A percentile compares a stretch with the other conserved stretches of the same genome.
Evolutionary conservation across 2,888 invertebrate genomes (phyloP).

Genomic region (Chrysolina haemoptera): DNA sequence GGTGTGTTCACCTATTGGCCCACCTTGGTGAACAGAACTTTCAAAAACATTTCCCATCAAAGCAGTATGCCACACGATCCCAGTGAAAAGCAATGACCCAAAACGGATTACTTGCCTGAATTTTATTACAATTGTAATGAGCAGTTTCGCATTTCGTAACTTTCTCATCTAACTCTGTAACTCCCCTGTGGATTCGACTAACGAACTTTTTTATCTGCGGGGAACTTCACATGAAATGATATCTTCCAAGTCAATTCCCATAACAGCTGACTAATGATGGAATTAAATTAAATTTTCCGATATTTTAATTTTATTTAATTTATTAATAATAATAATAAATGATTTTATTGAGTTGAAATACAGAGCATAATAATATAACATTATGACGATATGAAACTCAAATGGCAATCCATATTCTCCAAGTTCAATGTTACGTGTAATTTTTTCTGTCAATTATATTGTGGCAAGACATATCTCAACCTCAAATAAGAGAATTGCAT

Average conservation of each 20-base stretch:
- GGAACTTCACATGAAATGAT: neutral
- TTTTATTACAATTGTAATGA: slow-evolving; percentile 29
- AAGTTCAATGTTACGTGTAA: no score
- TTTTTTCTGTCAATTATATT: neutral
- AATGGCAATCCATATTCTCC: no score
- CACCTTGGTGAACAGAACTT: neutral
- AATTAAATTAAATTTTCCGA: neutral
- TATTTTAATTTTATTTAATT: neutral
- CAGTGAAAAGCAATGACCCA: slow-evolving; percentile 19
- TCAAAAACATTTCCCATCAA: slow-evolving; percentile 4
- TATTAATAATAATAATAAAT: no score
- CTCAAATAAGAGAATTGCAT: neutral
- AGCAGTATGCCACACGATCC: neutral
- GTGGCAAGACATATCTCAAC: neutral
- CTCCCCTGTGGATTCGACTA: slow-evolving; percentile 19
- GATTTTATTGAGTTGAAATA: no score
- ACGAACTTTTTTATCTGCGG: slow-evolving; percentile 26
- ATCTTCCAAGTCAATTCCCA: neutral
- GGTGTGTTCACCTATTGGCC: neutral
- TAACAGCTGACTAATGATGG: neutral
- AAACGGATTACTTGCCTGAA: slow-evolving; percentile 25
- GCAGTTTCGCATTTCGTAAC: slow-evolving; percentile 27
- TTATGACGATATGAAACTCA: no score
- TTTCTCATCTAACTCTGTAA: slow-evolving; percentile 22
- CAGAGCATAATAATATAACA: no score